Base-by-base conservation (phyloP, 2,888 invertebrate genomes). In the Chrysolina americana region DNA sequence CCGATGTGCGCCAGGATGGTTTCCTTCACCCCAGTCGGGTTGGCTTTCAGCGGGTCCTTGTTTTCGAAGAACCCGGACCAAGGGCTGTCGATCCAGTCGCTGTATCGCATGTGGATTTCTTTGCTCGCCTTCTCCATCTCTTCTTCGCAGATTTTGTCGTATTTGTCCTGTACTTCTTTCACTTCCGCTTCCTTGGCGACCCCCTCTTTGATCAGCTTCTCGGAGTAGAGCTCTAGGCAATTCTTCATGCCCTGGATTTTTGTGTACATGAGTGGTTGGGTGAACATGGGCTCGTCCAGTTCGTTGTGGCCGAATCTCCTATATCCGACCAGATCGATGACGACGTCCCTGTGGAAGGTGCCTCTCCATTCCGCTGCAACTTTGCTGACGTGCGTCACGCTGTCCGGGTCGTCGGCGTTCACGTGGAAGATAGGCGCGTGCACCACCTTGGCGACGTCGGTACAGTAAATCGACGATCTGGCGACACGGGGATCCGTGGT, bases 211-310 rank as follows among this genome's bases (percentile, higher is more conserved):
- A 96, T 92, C 70, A 98, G 91, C 82, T 94, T 93, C 21, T 94
- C 93, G 2, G 94, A 92, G 87, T 98, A 98, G 81, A 94, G 93
- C 77, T 96, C 94, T 76, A 97, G 88, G 3, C 89, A 90, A 2
- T 95, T 94, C 79, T 93, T 93, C 41, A 94, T 95, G 74, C 94
- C 92, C 78, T 91, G 91, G 76, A 98, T 97, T 88, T 41, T 95
- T 95, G 85, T 94, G 91, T 98, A 98, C 98, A 98, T 98, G 70
- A 97, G 92, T 0, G 98, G 98, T 88, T 97, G 96, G 1, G 98
- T 98, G 89, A 98, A 98, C 96, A 96, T 96, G 0, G 98, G 98
- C 87, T 98, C 97, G 88, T 98, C 98, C 82, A 96, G 94, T 90
- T 98, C 98, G 89, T 98, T 98, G 91, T 98, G 98, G 0, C 98